Evolutionary conservation across 2,797 vertebrate species (phyloP).

Genomic region (Oryzias sinensis): DNA sequence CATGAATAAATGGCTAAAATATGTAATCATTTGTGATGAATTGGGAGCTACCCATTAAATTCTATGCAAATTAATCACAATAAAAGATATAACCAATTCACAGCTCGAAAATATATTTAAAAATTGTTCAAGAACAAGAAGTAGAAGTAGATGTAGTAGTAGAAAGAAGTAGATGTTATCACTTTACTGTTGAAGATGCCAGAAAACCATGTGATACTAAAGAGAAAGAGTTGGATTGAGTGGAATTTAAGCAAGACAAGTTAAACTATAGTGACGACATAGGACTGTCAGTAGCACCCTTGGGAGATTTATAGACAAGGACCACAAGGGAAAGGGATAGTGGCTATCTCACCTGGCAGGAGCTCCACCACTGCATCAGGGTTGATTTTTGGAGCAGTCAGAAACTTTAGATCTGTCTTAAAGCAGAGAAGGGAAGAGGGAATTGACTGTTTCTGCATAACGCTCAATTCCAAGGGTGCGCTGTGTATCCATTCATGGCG

Average conservation of each 20-base stretch:
- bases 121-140: not conserved
- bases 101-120: too few species aligned
- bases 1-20: too few species aligned
- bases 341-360: constrained; percentile 75
- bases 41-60: too few species aligned
- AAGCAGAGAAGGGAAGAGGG: constrained; percentile 79
- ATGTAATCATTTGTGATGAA: too few species aligned
- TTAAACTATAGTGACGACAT: constrained; percentile 39
- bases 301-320: constrained; percentile 54
- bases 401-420: constrained; percentile 82
- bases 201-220: constrained; percentile 42
- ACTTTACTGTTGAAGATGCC: constrained; percentile 31
- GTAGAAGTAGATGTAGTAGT: too few species aligned
- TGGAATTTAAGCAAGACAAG: constrained; percentile 47
- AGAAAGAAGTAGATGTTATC: constrained; percentile 44
- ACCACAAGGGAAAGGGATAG: constrained; percentile 43
- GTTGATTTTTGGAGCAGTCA: constrained; percentile 76
- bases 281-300: constrained; percentile 43
- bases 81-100: too few species aligned
- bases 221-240: constrained; percentile 18
- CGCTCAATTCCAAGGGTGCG: constrained; percentile 75
- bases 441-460: constrained; percentile 81
- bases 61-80: too few species aligned
- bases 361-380: constrained; percentile 70
- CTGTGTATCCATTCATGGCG: constrained; percentile 76